Evolutionary conservation across 2,888 invertebrate species (phyloP).

Genomic region (Xylota sylvarum): DNA sequence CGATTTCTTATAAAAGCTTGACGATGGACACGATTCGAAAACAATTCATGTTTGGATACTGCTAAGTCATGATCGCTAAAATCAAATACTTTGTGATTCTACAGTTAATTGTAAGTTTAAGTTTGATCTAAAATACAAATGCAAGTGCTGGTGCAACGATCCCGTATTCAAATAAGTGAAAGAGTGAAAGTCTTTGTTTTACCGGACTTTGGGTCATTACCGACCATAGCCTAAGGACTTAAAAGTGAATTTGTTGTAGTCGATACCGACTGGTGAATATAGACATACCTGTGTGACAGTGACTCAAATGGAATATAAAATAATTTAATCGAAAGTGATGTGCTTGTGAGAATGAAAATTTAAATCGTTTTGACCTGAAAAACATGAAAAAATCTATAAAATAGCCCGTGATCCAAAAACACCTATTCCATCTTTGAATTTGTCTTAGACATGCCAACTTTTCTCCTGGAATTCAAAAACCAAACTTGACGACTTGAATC

Average conservation of each 20-base stretch:
- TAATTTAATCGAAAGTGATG: background rate
- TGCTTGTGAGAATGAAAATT: background rate
- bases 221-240: slow-evolving; percentile 46
- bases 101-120: slow-evolving; percentile 82
- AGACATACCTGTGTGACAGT: background rate
- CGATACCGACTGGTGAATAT: slow-evolving; percentile 6
- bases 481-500: too few species aligned
- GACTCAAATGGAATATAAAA: background rate
- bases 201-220: slow-evolving; percentile 29
- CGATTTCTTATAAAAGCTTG: slow-evolving; percentile 84
- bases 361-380: background rate
- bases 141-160: slow-evolving; percentile 59
- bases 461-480: too few species aligned
- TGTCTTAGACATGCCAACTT: too few species aligned
- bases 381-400: too few species aligned
- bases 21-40: slow-evolving; percentile 80
- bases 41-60: slow-evolving; percentile 83
- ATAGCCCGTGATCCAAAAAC: too few species aligned
- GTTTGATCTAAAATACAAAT: slow-evolving; percentile 1
- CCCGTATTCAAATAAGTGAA: slow-evolving; percentile 13
- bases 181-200: slow-evolving; percentile 62
- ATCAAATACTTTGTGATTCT: slow-evolving; percentile 79
- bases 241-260: slow-evolving; percentile 47
- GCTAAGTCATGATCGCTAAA: slow-evolving; percentile 83
- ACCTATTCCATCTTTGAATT: too few species aligned